These are phyloP conservation scores for Tachuris rubrigastra DNA, from an alignment of 2,113 vertebrate species.

Conservation along the genomic window DNA sequence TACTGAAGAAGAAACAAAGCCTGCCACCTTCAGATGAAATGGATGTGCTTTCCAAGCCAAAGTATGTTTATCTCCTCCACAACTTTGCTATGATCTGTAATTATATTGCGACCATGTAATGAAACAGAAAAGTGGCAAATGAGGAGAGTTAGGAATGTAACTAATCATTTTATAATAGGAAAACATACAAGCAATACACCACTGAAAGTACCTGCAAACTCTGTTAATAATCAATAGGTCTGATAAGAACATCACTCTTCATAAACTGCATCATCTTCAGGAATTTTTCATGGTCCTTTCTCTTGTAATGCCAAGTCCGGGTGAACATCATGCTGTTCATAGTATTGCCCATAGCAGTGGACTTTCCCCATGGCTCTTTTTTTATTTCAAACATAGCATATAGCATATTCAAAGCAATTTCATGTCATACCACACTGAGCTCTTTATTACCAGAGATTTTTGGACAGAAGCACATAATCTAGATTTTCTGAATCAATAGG, in stretches of 20 bases:
- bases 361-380: neutral
- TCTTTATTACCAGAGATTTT: conserved; percentile 64
- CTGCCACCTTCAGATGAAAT: neutral
- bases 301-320: neutral
- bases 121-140: conserved; percentile 2
- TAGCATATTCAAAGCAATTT: conserved; percentile 5
- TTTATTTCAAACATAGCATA: neutral
- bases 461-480: conserved; percentile 38
- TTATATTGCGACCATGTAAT: neutral
- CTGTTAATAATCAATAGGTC: conserved; percentile 6
- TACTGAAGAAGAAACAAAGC: neutral
- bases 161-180: neutral
- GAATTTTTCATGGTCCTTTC: neutral
- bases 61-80: neutral
- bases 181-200: neutral
- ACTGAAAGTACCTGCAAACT: neutral
- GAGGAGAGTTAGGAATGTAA: conserved; percentile 7
- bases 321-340: neutral
- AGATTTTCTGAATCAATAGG: conserved; percentile 58
- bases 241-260: neutral
- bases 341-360: neutral
- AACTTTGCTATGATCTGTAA: neutral
- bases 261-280: neutral
- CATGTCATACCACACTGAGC: conserved; percentile 55
- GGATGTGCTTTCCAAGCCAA: neutral